These are phyloP conservation scores for Silurus aristotelis DNA, from an alignment of 2,797 vertebrate genomes.

Conservation along the genomic window DNA sequence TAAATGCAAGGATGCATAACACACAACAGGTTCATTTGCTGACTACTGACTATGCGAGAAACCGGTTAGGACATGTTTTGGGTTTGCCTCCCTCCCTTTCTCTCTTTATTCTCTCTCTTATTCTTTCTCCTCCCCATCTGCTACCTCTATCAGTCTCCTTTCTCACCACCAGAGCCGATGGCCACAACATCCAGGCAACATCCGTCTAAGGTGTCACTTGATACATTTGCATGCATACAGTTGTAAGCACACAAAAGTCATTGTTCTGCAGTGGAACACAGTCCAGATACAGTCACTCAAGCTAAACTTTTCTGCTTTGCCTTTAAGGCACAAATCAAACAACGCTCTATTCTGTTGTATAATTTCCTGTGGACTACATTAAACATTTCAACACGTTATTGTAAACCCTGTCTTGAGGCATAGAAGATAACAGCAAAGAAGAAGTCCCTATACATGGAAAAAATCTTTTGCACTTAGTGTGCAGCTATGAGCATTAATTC, in stretches of 20 bases:
- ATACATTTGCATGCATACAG: constrained; percentile 21
- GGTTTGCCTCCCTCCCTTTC: not conserved
- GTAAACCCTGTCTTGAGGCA: constrained; percentile 50
- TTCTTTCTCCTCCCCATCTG: not conserved
- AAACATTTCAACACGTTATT: constrained; percentile 53
- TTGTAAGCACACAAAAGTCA: constrained; percentile 19
- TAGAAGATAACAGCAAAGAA: constrained; percentile 43
- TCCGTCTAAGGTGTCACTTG: constrained; percentile 29
- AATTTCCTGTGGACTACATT: constrained; percentile 47
- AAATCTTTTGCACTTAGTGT: constrained; percentile 37
- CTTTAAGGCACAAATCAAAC: constrained; percentile 59
- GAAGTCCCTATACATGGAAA: constrained; percentile 45
- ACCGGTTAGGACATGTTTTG: constrained; percentile 10
- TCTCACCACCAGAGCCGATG: not conserved
- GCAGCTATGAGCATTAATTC: constrained; percentile 18
- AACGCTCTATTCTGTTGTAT: constrained; percentile 49
- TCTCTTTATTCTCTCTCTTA: not conserved
- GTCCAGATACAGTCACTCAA: constrained; percentile 55
- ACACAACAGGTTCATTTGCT: not conserved
- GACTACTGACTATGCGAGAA: constrained; percentile 11
- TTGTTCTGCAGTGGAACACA: constrained; percentile 28
- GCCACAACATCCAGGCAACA: constrained; percentile 11
- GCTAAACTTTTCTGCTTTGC: constrained; percentile 30
- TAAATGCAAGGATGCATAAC: not conserved
- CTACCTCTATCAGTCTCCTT: not conserved